Base-by-base conservation (phyloP, 30 jellyfish, hydroid and myxozoan genomes). In the Aurelia aurita region DNA sequence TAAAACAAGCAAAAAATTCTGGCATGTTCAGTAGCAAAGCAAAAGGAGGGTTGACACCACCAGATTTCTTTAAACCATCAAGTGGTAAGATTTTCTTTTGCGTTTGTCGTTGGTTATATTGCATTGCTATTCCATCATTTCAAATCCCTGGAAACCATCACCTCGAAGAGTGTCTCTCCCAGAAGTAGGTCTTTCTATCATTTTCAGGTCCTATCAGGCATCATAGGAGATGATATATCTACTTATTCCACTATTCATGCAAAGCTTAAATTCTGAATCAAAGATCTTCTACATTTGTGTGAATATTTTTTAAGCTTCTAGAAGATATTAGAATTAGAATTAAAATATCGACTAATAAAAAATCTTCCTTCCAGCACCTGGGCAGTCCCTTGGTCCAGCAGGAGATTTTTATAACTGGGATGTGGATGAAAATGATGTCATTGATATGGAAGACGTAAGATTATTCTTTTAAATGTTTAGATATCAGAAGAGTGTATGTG, bases 31-130 rank as follows among this genome's bases (percentile, higher is more conserved):
- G 74, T 47, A 92, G 98, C 85, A 63, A 21, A 67, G 98, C 98
- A 1, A 92, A 92, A 86, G 98, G 98, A 0, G 98, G 98, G 13
- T 69, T 92, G 71, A 92, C 98, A 1, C 95, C 98, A 4, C 85
- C 77, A 60, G 98, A 93, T 71, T 63, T 71, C 58, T 93, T 93
- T 69, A 75, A 77, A 44, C 97, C 98, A 21, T 82, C 98, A 3
- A 53, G 57, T 7, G 92, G 98, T 93, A 80, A 9, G 51, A 39
- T 39, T 6, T 1, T n/a, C n/a, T n/a, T n/a, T 39, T 39, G 13
- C 15, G 7, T 9, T 14, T 3, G 1, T 54, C 20, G 46, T 15
- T 61, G 14, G 19, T 35, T 63, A 22, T 22, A n/a, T 47, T 53
- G 29, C 20, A 21, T 26, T 26, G n/a, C 20, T 59, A 15, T 58